Evolutionary conservation across 2,797 vertebrate species (phyloP).

Genomic region (Pseudotriccus pelzelni): DNA sequence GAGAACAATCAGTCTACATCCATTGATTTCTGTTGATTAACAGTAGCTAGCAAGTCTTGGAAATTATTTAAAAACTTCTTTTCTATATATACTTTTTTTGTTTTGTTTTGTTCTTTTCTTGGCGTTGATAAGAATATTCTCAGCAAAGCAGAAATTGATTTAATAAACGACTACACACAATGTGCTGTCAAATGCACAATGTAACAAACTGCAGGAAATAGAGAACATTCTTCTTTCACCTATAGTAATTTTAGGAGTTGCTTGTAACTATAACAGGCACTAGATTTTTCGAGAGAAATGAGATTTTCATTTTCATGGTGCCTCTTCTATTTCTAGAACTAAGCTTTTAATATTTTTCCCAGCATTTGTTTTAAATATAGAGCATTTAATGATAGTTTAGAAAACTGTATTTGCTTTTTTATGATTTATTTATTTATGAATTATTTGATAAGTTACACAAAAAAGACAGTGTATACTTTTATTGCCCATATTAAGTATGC

Average conservation of each 20-base stretch:
- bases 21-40: constrained; percentile 13
- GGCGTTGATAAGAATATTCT: constrained; percentile 12
- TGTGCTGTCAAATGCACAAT: constrained; percentile 27
- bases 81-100: background rate
- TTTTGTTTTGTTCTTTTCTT: background rate
- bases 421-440: constrained; percentile 49
- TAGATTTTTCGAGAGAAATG: constrained; percentile 40
- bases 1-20: background rate
- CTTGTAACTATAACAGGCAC: constrained; percentile 22
- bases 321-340: constrained; percentile 31
- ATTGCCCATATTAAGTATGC: constrained; percentile 29
- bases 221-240: constrained; percentile 23
- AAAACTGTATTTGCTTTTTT: constrained; percentile 44
- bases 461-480: constrained; percentile 22
- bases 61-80: constrained; percentile 4
- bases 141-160: background rate
- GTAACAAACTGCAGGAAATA: constrained; percentile 23
- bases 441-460: constrained; percentile 8
- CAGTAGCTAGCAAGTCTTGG: background rate
- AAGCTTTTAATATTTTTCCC: constrained; percentile 8
- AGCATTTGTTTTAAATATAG: constrained; percentile 51
- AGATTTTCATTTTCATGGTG: constrained; percentile 15
- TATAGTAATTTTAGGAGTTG: constrained; percentile 19
- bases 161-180: constrained; percentile 24
- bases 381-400: constrained; percentile 30